Evolutionary conservation across 2,888 invertebrate genomes (phyloP).

Genomic region (Microplitis deprimator): DNA sequence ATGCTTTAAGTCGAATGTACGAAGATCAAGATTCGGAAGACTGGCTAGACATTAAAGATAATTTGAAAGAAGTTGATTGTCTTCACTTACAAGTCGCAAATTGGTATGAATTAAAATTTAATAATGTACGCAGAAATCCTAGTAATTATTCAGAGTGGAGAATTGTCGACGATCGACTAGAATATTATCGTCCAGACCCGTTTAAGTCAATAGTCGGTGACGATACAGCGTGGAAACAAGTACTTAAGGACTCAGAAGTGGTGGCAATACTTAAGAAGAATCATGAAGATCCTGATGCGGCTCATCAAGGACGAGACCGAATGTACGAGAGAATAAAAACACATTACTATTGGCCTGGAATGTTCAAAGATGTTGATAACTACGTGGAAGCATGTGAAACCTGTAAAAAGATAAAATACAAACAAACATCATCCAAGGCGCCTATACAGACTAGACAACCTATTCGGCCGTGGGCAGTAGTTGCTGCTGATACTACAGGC

Average conservation of each 20-base stretch:
- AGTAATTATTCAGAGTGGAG: too few relatives aligned
- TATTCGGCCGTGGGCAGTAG: constrained; percentile 38
- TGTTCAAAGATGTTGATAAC: constrained; percentile 31
- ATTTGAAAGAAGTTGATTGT: too few relatives aligned
- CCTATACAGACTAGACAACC: constrained; percentile 25
- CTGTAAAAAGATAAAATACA: background rate
- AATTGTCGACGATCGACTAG: too few relatives aligned
- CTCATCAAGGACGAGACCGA: constrained; percentile 30
- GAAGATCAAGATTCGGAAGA: too few relatives aligned
- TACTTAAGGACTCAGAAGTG: background rate
- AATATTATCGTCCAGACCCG: too few relatives aligned
- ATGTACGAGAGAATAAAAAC: constrained; percentile 24
- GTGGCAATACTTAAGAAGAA: constrained; percentile 14
- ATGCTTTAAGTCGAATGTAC: too few relatives aligned
- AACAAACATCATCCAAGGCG: too few relatives aligned
- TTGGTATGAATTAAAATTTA: too few relatives aligned
- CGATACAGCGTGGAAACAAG: background rate
- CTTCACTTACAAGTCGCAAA: too few relatives aligned
- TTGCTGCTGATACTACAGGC: background rate
- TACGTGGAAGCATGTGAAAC: constrained; percentile 41
- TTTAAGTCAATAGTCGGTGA: background rate
- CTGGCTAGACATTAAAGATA: too few relatives aligned
- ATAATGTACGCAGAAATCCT: too few relatives aligned
- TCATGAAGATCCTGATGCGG: constrained; percentile 28
- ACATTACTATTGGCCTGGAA: constrained; percentile 30